A percentile compares a stretch with the other conserved stretches of the same genome.
These are phyloP conservation scores for Cairina moschata DNA, from an alignment of 2,113 vertebrate genomes.

Conservation along the genomic window DNA sequence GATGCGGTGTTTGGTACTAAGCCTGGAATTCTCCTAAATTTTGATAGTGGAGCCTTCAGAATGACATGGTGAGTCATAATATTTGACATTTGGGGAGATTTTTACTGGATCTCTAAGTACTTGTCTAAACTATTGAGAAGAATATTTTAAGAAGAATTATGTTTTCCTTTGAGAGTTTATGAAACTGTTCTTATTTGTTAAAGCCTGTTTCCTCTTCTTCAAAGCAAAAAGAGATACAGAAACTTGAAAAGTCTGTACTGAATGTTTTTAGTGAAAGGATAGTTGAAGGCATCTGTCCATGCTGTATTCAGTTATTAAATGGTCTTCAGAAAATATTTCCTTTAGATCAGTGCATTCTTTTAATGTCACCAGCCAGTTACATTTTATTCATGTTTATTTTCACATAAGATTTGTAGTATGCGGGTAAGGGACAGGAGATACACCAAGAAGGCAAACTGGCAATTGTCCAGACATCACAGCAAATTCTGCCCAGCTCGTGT, in stretches of 20 bases:
- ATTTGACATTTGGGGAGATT: conserved; percentile 65
- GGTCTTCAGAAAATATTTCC: conserved; percentile 18
- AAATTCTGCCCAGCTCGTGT: neutral
- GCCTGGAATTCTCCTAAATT: conserved; percentile 65
- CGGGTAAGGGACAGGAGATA: neutral
- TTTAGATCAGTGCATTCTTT: neutral
- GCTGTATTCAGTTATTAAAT: neutral
- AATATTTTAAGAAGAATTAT: conserved; percentile 57
- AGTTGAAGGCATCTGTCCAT: neutral
- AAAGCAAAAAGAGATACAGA: conserved; percentile 10
- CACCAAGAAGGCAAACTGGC: neutral
- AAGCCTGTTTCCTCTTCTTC: conserved; percentile 40
- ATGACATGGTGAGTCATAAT: conserved; percentile 66
- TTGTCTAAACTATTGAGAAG: conserved; percentile 54
- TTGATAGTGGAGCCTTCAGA: conserved; percentile 59
- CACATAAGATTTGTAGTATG: neutral
- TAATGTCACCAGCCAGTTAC: neutral
- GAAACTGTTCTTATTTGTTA: conserved; percentile 11
- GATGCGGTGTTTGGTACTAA: conserved; percentile 62
- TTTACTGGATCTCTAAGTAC: conserved; percentile 56
- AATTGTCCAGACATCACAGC: neutral
- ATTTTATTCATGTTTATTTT: conserved; percentile 7
- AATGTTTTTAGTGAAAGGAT: conserved; percentile 11
- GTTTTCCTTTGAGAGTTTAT: conserved; percentile 50
- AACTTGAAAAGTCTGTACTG: neutral